Percentiles rank a stretch among this genome's conserved stretches.
phyloP scores from a whole-genome alignment of 2,113 vertebrate species.

The Sinocyclocheilus grahami region DNA sequence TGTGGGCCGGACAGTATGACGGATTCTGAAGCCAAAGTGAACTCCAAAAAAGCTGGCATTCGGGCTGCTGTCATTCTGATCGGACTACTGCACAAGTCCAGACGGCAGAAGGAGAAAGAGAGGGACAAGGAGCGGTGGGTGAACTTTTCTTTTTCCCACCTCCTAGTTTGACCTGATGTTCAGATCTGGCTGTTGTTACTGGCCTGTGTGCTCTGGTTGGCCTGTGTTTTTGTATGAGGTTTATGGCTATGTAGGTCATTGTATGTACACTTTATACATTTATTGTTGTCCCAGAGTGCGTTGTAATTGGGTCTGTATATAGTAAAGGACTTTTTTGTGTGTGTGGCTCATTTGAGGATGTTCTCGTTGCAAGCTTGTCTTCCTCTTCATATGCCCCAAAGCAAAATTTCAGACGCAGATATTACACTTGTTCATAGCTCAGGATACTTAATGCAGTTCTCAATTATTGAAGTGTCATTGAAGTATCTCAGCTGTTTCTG shows the following conservation, averaged over 20 bases:
- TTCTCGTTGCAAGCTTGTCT: neutral
- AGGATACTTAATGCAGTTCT: neutral
- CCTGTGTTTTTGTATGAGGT: constrained; percentile 36
- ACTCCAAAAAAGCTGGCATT: constrained; percentile 88
- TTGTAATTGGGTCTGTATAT: constrained; percentile 14
- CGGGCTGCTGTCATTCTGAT: constrained; percentile 93
- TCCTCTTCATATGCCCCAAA: neutral
- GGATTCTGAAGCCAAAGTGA: constrained; percentile 76
- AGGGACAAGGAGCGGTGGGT: constrained; percentile 64
- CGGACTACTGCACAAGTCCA: constrained; percentile 91
- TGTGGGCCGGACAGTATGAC: constrained; percentile 76
- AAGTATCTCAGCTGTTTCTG: neutral
- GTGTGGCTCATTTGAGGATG: neutral
- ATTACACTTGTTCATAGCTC: neutral
- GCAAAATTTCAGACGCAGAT: neutral
- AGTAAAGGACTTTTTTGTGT: neutral
- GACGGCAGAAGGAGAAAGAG: constrained; percentile 82
- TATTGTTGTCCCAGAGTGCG: neutral
- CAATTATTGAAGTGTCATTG: neutral
- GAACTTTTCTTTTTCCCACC: constrained; percentile 46
- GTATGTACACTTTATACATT: constrained; percentile 12
- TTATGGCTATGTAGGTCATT: constrained; percentile 9
- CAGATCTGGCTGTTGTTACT: neutral
- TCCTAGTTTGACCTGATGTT: neutral
- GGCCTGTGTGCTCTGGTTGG: neutral